Conservation (phyloP, 2,113 vertebrate species). For the Conger conger region DNA sequence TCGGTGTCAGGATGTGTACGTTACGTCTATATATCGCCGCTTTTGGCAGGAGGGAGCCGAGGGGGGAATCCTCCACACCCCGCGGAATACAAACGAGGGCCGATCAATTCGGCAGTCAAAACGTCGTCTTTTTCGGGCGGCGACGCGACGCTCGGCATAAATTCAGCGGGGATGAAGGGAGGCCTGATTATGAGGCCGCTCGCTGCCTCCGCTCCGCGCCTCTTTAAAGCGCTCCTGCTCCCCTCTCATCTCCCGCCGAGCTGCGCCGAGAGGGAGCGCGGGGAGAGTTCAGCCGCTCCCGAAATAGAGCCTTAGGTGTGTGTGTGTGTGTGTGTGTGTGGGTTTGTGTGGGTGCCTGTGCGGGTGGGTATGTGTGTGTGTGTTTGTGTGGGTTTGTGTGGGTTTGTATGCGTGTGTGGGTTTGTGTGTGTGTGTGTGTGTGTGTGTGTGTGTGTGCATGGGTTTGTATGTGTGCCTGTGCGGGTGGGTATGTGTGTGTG, state of each 20-base stretch:
- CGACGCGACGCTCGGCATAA: slow-evolving; percentile 52
- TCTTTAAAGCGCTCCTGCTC: slow-evolving; percentile 39
- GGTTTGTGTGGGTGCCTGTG: no score
- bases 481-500: background rate
- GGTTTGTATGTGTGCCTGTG: background rate
- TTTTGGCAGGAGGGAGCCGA: slow-evolving; percentile 40
- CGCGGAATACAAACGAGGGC: slow-evolving; percentile 48
- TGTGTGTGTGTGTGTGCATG: no score
- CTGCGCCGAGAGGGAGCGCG: slow-evolving; percentile 46
- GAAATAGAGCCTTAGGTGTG: slow-evolving; percentile 44
- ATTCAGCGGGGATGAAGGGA: slow-evolving; percentile 55
- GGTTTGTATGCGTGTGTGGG: no score
- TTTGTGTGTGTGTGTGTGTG: no score
- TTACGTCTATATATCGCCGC: slow-evolving; percentile 28
- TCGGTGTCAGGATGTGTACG: slow-evolving; percentile 32
- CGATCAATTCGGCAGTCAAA: slow-evolving; percentile 45
- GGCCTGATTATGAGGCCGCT: slow-evolving; percentile 51
- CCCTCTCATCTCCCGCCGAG: slow-evolving; percentile 46
- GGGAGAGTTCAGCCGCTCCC: slow-evolving; percentile 42
- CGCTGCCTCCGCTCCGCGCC: slow-evolving; percentile 37
- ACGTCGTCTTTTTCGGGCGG: slow-evolving; percentile 29
- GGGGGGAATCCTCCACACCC: slow-evolving; percentile 2
- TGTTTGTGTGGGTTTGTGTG: no score
- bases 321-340: background rate
- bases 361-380: no score